Base-by-base conservation (phyloP, 2,888 invertebrate genomes). In the Germaria angustata region DNA sequence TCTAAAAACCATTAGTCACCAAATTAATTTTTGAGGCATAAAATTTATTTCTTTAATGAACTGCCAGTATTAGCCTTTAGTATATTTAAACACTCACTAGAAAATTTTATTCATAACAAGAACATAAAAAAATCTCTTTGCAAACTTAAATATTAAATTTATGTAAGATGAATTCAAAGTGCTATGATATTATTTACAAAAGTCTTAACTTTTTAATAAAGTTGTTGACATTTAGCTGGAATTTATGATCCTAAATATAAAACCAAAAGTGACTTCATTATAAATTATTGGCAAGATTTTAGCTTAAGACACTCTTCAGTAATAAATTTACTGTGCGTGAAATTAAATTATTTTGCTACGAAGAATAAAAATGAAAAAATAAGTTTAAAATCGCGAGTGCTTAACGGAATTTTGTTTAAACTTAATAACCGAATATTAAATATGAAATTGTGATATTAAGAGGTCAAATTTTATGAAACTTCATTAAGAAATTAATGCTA, bases 251-350 rank as follows among this genome's bases (percentile, higher is more conserved):
- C 51, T 2, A 44, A 71, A 6, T 32, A 63, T 57, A 68, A 53
- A 61, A 44, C 36, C 17, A 20, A 41, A 57, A 65, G 59, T 72
- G 22, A 73, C 39, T 73, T 63, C 63, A 78, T 78, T 69, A 69
- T 78, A 81, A 78, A 78, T 57, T 73, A 78, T 78, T 51, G 57
- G n/a, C 49, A 55, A 15, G 73, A 36, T 69, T 49, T 44, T 28
- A 32, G 9, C n/a, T 49, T 46, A 63, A 59, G 53, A 65, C 63
- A 41, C 15, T 41, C 17, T 68, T 49, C 32, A 66, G 28, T 20
- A n/a, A 28, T 39, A 73, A 78, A 68, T 69, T 78, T 69, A 78
- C 51, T 73, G 36, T 63, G 78, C 81, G 69, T 81, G 78, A 81
- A 81, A 81, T 81, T 81, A 73, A 81, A 81, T 65, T 77, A 63